phyloP scores from a whole-genome alignment of 2,797 vertebrate species.

The Caiman crocodilus region DNA sequence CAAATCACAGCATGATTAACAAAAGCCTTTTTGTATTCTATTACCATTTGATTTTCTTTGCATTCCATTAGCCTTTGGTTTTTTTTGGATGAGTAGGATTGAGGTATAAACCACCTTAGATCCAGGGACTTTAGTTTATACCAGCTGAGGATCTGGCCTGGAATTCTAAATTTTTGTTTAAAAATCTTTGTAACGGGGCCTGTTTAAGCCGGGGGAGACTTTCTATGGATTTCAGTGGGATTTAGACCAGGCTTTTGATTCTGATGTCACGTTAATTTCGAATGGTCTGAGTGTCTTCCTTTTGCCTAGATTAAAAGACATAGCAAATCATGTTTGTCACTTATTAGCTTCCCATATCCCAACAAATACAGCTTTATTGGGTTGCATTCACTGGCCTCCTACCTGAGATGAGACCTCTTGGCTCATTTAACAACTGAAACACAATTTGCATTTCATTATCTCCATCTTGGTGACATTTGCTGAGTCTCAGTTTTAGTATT shows the following conservation, averaged over 20 bases:
- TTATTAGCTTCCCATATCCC: constrained; percentile 13
- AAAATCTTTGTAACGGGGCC: background rate
- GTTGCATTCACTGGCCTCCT: constrained; percentile 26
- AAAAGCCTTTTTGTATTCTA: background rate
- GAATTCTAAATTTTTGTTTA: constrained; percentile 16
- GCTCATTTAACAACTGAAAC: constrained; percentile 57
- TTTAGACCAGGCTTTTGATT: constrained; percentile 30
- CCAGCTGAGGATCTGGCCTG: background rate
- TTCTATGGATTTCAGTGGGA: constrained; percentile 12
- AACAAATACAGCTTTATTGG: background rate
- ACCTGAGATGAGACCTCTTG: constrained; percentile 29
- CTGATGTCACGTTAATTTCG: constrained; percentile 49
- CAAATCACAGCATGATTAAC: background rate
- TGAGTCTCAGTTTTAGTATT: constrained; percentile 32
- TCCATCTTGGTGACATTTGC: background rate
- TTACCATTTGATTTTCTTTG: background rate
- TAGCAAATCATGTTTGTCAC: background rate
- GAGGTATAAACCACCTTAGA: background rate
- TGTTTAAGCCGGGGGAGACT: background rate
- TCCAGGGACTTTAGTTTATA: background rate
- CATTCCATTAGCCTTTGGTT: background rate
- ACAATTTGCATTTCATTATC: constrained; percentile 30
- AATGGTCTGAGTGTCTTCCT: constrained; percentile 11
- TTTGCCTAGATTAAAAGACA: background rate
- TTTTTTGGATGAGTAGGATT: background rate